phyloP scores from a whole-genome alignment of 1,140 invertebrate species.

The Limonius californicus region DNA sequence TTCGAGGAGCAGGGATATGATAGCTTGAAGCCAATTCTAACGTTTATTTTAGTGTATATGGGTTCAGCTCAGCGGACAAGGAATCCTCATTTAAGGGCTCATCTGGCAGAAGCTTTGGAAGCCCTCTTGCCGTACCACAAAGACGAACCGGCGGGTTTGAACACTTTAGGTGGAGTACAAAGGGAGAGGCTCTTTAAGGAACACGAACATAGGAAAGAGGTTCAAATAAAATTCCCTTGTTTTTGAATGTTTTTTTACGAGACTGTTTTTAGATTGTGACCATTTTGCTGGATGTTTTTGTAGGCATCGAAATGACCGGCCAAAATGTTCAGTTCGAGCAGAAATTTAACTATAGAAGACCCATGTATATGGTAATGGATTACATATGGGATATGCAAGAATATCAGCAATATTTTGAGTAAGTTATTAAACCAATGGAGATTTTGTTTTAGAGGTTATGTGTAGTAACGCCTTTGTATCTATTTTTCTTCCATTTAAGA shows the following conservation, averaged over 20 bases:
- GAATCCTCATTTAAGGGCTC: conserved; percentile 88
- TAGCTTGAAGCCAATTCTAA: conserved; percentile 70
- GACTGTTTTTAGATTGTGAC: conserved; percentile 57
- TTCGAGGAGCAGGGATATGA: conserved; percentile 59
- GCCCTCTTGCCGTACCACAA: conserved; percentile 69
- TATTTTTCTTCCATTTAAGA: too few species aligned
- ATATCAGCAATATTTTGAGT: conserved; percentile 73
- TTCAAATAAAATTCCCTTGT: conserved; percentile 35
- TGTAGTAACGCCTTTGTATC: too few species aligned
- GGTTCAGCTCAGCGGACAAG: conserved; percentile 75
- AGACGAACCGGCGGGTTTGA: conserved; percentile 53
- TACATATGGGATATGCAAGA: conserved; percentile 84
- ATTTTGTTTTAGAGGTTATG: too few species aligned
- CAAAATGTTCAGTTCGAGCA: conserved; percentile 95
- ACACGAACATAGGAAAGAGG: conserved; percentile 68
- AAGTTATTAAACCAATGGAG: too few species aligned
- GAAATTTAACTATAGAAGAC: conserved; percentile 93
- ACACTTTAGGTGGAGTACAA: conserved; percentile 60
- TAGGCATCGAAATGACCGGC: conserved; percentile 96
- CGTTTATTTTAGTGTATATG: conserved; percentile 67
- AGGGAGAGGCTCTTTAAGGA: conserved; percentile 73
- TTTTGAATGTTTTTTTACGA: not conserved
- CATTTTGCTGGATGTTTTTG: conserved; percentile 85
- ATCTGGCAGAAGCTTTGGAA: conserved; percentile 84
- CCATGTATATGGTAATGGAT: conserved; percentile 92